Percentiles rank a stretch among this genome's conserved stretches.
These are phyloP conservation scores for Temnothorax longispinosus DNA, from an alignment of 1,140 invertebrate genomes.

Conservation along the genomic window DNA sequence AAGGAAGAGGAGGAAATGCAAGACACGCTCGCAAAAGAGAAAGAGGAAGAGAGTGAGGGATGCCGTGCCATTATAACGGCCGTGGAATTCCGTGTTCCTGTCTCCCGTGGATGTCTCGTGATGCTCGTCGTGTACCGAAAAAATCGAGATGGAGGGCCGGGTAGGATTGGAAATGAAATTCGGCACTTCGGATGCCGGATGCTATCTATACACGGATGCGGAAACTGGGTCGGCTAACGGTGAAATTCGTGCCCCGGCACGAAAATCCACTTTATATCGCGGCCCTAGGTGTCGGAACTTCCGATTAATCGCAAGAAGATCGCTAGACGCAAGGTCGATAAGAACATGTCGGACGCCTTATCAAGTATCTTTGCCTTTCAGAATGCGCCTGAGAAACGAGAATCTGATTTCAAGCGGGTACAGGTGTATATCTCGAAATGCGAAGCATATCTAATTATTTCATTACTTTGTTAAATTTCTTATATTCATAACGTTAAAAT, in stretches of 20 bases:
- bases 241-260: conserved; percentile 56
- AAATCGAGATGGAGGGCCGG: conserved; percentile 55
- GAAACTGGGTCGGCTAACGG: conserved; percentile 61
- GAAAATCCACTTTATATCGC: conserved; percentile 54
- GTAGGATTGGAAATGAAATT: conserved; percentile 56
- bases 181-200: conserved; percentile 51
- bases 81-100: conserved; percentile 47
- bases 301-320: conserved; percentile 43
- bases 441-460: neutral
- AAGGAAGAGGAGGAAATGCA: neutral
- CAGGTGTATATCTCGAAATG: no score
- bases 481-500: neutral
- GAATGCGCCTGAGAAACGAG: neutral
- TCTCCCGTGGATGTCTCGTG: conserved; percentile 2
- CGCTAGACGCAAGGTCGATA: neutral
- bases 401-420: neutral
- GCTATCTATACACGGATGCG: conserved; percentile 52
- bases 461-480: neutral
- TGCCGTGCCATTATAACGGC: conserved; percentile 36
- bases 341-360: neutral
- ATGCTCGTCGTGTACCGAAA: conserved; percentile 10
- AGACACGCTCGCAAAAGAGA: conserved; percentile 16
- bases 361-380: neutral
- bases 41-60: conserved; percentile 13
- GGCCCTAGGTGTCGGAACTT: conserved; percentile 52